Percentiles rank a stretch among this genome's conserved stretches.
These are phyloP conservation scores for Otus sunia DNA, from an alignment of 2,113 vertebrate genomes.

Conservation along the genomic window DNA sequence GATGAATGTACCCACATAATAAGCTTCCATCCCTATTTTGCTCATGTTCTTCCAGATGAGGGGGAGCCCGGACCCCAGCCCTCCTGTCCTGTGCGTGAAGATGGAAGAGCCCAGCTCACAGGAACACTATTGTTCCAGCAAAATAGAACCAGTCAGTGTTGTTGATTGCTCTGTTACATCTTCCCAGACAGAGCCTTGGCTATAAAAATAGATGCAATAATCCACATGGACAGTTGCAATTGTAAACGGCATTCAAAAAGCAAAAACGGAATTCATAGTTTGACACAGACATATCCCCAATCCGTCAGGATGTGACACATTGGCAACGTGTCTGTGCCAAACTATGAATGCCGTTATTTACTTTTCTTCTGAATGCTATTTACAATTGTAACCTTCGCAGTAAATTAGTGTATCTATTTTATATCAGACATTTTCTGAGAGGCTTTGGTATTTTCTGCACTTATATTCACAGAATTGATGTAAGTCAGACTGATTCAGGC, in stretches of 20 bases:
- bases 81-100: background rate
- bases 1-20: background rate
- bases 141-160: conserved; percentile 36
- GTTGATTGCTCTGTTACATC: conserved; percentile 44
- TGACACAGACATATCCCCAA: conserved; percentile 53
- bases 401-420: conserved; percentile 27
- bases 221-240: conserved; percentile 57
- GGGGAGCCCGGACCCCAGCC: background rate
- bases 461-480: conserved; percentile 2
- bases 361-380: conserved; percentile 7
- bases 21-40: background rate
- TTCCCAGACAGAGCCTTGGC: conserved; percentile 45
- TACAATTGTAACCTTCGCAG: background rate
- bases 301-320: conserved; percentile 45
- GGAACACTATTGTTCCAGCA: conserved; percentile 33
- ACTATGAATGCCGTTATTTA: conserved; percentile 30
- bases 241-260: conserved; percentile 45
- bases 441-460: conserved; percentile 6
- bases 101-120: background rate
- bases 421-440: background rate
- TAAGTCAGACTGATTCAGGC: background rate
- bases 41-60: background rate
- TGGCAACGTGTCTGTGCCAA: background rate
- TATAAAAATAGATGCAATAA: conserved; percentile 61
- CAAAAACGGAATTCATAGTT: conserved; percentile 39